These are phyloP conservation scores for Silurus glanis DNA, from an alignment of 2,113 vertebrate species.

Conservation along the genomic window DNA sequence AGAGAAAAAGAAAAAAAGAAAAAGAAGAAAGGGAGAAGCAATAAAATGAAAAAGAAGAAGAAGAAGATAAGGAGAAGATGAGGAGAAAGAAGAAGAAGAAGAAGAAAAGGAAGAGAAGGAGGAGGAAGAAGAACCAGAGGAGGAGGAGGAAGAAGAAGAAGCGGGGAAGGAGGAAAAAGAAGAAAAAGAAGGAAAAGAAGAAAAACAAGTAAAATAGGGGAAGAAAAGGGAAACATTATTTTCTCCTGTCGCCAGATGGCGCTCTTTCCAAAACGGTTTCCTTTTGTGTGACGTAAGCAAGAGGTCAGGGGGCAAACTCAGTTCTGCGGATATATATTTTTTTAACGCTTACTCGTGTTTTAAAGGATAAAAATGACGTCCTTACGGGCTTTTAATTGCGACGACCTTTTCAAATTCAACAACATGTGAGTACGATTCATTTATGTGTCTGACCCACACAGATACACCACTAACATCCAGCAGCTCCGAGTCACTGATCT, in stretches of 20 bases:
- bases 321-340: neutral
- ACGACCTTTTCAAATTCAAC: slow-evolving; percentile 94
- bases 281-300: neutral
- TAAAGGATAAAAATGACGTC: slow-evolving; percentile 78
- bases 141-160: too few species aligned
- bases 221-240: neutral
- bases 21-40: too few species aligned
- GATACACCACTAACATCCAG: too few species aligned
- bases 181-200: neutral
- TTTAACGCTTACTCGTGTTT: too few species aligned
- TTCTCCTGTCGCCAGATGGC: neutral
- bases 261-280: neutral
- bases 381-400: slow-evolving; percentile 87
- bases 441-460: neutral
- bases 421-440: slow-evolving; percentile 83
- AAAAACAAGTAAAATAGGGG: neutral
- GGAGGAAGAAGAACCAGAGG: too few species aligned
- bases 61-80: too few species aligned
- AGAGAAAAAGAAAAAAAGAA: too few species aligned
- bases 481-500: neutral
- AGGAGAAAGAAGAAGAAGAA: too few species aligned
- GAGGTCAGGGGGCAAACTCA: neutral
- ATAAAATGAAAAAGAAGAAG: too few species aligned
- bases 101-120: too few species aligned
- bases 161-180: neutral